These are phyloP conservation scores for Dinomys branickii DNA, from an alignment of 2,113 vertebrate genomes.

Conservation along the genomic window DNA sequence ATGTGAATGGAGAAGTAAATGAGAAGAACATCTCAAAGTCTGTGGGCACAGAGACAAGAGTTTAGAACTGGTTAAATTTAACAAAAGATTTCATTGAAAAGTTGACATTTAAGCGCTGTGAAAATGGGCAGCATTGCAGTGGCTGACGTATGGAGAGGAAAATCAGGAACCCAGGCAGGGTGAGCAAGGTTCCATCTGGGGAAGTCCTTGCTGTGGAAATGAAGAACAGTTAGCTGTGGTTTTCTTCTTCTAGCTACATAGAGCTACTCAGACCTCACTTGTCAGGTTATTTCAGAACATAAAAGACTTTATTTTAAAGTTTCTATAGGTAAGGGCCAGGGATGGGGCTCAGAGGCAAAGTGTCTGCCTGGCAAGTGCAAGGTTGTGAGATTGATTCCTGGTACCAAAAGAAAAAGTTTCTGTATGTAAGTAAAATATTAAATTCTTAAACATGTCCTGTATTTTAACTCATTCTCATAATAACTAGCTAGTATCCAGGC, in stretches of 20 bases:
- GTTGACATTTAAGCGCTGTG: background rate
- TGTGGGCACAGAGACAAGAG: background rate
- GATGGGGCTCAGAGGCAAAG: background rate
- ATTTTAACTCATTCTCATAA: conserved; percentile 45
- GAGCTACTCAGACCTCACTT: background rate
- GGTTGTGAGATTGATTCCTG: no score
- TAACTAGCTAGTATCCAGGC: background rate
- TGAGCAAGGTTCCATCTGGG: background rate
- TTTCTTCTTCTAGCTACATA: conserved; percentile 31
- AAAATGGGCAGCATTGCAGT: background rate
- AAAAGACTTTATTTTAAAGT: conserved; percentile 22
- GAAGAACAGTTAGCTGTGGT: background rate
- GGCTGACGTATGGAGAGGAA: accelerated
- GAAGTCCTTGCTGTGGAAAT: background rate
- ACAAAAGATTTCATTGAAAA: background rate
- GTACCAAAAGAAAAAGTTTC: background rate
- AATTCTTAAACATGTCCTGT: background rate
- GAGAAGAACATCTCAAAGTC: background rate
- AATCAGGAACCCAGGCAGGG: background rate
- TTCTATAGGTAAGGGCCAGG: background rate
- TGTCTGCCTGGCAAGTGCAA: no score
- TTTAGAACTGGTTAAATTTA: background rate
- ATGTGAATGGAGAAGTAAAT: background rate
- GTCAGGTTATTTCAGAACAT: background rate
- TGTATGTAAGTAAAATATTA: background rate